Evolutionary conservation across 2,113 vertebrate genomes (phyloP), one percentile per base, ranked within the genome.

Genomic region (Todiramphus saurophagus): DNA sequence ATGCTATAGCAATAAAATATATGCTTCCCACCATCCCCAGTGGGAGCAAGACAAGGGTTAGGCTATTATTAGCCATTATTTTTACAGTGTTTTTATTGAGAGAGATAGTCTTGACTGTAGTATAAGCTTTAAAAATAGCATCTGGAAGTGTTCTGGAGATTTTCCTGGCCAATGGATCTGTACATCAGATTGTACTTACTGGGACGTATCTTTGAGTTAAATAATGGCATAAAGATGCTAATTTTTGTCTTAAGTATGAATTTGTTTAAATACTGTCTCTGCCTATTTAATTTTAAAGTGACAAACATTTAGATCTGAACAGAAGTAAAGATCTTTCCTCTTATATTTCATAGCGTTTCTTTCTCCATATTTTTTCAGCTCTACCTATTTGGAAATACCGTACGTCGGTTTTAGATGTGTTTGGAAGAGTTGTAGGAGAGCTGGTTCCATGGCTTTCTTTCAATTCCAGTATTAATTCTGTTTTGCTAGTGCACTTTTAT

Each of bases 11-110:
- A 72, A 4, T 44, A 50, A 83, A 83, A 31, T 50, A 12, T 0
- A 1, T n/a, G 11, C 50, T 82, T 83, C 43, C 46, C 33, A 35
- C 46, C 7, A 6, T 63, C 0, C 0, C 78, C 1, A 5, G n/a
- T 83, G 37, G 16, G 30, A 91, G 51, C 64, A 75, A 56, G 43
- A 11, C 15, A 53, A 51, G 35, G 30, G 3, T 43, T 78, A 72
- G 33, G 20, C 51, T 75, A 24, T 82, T 75, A 82, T n/a, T 72
- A 79, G 23, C 39, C 31, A 55, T 81, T 64, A 33, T 68, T 89
- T 84, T 94, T 46, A 56, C 55, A 51, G 39, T 51, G 46, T 0
- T 11, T 88, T 96, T 91, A 28, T 56, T 64, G 67, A 55, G 16
- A 59, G 33, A 53, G 9, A 10, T 21, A 30, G 41, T 73, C 62